These are phyloP conservation scores for Narcine bancroftii DNA, from an alignment of 2,113 vertebrate species.

Conservation along the genomic window DNA sequence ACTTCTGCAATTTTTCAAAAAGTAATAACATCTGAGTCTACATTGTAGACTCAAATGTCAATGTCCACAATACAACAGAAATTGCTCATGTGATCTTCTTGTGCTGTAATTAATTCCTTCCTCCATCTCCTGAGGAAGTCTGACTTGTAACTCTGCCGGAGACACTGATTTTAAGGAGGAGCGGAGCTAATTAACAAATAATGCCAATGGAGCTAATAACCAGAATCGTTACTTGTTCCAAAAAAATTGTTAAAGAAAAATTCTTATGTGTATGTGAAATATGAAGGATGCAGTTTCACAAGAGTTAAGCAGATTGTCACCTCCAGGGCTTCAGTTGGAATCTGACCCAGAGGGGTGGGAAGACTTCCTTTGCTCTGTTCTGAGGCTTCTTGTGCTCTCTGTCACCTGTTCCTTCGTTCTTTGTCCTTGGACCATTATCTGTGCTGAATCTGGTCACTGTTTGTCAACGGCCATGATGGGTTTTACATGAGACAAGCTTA, in stretches of 20 bases:
- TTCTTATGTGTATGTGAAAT: not conserved
- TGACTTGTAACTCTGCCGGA: not conserved
- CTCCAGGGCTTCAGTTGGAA: conserved; percentile 14
- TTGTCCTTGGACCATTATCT: not conserved
- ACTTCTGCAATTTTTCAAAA: not conserved
- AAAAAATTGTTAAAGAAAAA: not conserved
- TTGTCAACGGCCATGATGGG: not conserved
- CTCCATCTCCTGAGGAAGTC: not conserved
- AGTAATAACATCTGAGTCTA: not conserved
- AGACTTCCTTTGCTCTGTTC: not conserved
- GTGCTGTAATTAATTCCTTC: not conserved
- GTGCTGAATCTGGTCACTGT: not conserved
- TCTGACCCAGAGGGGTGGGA: conserved; percentile 20
- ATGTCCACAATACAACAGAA: not conserved
- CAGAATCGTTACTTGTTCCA: not conserved
- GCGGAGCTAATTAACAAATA: not conserved
- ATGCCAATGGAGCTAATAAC: not conserved
- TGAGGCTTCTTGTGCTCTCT: not conserved
- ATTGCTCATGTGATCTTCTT: not conserved
- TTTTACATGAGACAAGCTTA: not conserved
- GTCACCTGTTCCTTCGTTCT: conserved; percentile 14
- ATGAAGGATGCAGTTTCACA: not conserved
- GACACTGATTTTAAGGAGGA: not conserved
- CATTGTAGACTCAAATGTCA: not conserved
- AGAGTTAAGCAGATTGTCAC: conserved; percentile 2